Base-by-base conservation (phyloP, 2,797 vertebrate species). In the Silurus aristotelis region DNA sequence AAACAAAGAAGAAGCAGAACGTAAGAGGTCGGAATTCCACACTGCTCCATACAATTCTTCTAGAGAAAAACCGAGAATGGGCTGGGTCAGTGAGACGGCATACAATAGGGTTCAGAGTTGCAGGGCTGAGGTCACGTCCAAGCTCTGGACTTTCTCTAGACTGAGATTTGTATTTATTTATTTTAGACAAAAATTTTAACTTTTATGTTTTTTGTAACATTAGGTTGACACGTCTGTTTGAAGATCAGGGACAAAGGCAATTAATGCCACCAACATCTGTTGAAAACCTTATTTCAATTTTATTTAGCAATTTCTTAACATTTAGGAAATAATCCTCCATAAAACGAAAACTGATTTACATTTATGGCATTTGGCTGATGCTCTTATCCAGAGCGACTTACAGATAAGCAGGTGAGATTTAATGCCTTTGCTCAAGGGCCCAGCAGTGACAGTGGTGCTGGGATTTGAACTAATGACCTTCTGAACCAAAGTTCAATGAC, bases 1-100 rank as follows among this genome's bases (percentile, higher is more conserved):
- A 80, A 91, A 60, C 75, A 88, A 80, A 91, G 84, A 91, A 88
- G 87, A 87, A 93, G 94, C 89, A 93, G 93, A 93, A 93, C 93
- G 92, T 92, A 92, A 95, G 93, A 93, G 91, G 92, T 92, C 84
- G 61, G 3, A 79, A 79, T 43, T 61, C 76, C 76, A 63, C 73
- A 91, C 87, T 71, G 61, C 27, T 70, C 12, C 17, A 46, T 52
- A 60, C 9, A 67, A 19, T 14, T 52, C 17, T 64, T 46, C 17
- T 66, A 22, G n/a, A 75, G 25, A 76, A 52, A 76, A 75, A 76
- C 17, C 31, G 72, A 75, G n/a, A n/a, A 66, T 67, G 72, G 61
- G 55, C 61, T 66, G 38, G 2, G 43, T 63, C 60, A 80, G 77
- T 19, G 7, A 80, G 77, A 80, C 17, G 77, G 77, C 60, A 43